Conservation (phyloP, 92 coral and sea anemone genomes). For the Paramuricea clavata region DNA sequence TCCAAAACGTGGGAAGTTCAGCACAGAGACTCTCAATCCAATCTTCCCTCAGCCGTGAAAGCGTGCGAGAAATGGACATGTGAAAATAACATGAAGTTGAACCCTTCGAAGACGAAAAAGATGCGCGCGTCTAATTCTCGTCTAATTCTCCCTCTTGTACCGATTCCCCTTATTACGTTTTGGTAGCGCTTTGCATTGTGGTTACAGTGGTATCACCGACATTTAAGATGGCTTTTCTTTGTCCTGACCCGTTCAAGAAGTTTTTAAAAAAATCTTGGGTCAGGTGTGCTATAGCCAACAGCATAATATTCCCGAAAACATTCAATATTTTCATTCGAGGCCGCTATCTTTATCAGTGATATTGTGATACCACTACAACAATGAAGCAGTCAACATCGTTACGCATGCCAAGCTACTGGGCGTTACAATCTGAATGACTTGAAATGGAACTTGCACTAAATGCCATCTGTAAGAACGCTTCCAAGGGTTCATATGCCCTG, state of each 20-base stretch:
- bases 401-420: conserved; percentile 50
- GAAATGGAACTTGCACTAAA: no score
- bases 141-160: not conserved
- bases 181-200: no score
- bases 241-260: no score
- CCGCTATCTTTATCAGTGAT: not conserved
- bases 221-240: no score
- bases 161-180: no score
- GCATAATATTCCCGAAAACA: no score
- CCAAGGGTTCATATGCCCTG: not conserved
- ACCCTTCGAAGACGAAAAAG: conserved; percentile 36
- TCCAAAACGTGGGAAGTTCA: conserved; percentile 3
- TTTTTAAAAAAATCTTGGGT: no score
- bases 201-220: no score
- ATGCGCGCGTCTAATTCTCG: conserved; percentile 31
- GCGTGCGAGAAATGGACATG: conserved; percentile 10
- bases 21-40: not conserved
- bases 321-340: no score
- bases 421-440: conserved; percentile 34
- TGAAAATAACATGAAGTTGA: conserved; percentile 3
- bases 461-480: no score
- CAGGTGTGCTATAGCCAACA: no score
- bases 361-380: conserved; percentile 39
- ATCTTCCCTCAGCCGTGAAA: not conserved
- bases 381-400: conserved; percentile 26